These are phyloP conservation scores for Arrhopalites spinosus DNA, from an alignment of 2,888 invertebrate genomes.

Conservation along the genomic window DNA sequence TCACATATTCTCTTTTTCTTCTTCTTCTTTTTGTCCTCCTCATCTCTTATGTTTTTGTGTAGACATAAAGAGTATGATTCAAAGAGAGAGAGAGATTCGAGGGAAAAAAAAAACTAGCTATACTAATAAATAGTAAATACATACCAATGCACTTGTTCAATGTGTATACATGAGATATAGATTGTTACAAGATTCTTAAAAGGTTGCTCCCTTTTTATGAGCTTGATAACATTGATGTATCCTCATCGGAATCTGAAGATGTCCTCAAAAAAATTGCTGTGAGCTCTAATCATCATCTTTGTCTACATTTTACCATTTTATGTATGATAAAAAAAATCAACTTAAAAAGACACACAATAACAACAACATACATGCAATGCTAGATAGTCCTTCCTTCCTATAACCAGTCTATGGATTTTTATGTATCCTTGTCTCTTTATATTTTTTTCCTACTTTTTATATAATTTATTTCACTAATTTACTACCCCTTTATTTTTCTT, in stretches of 20 bases:
- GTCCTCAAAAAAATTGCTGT: slow-evolving; percentile 33
- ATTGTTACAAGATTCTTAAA: slow-evolving; percentile 30
- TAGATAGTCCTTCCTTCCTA: too few species aligned
- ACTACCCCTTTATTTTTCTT: too few species aligned
- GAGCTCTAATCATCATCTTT: slow-evolving; percentile 30
- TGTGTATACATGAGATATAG: background rate
- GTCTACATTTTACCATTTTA: background rate
- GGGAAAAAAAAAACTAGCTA: slow-evolving; percentile 26
- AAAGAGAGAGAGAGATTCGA: too few species aligned
- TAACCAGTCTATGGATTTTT: too few species aligned
- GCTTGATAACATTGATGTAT: slow-evolving; percentile 38
- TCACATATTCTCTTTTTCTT: slow-evolving; percentile 18
- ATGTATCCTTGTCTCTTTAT: too few species aligned
- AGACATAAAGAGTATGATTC: background rate
- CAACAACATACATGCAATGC: too few species aligned
- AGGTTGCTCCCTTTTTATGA: slow-evolving; percentile 38
- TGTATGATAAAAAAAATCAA: too few species aligned
- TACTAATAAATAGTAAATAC: background rate
- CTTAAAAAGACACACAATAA: too few species aligned
- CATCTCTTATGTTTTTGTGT: background rate
- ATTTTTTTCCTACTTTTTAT: too few species aligned
- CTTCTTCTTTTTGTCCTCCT: background rate
- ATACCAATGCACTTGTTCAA: background rate
- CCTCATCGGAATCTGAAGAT: slow-evolving; percentile 34
- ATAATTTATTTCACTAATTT: too few species aligned